phyloP scores from a whole-genome alignment of 2,888 invertebrate species.

The Andrena minutula region DNA sequence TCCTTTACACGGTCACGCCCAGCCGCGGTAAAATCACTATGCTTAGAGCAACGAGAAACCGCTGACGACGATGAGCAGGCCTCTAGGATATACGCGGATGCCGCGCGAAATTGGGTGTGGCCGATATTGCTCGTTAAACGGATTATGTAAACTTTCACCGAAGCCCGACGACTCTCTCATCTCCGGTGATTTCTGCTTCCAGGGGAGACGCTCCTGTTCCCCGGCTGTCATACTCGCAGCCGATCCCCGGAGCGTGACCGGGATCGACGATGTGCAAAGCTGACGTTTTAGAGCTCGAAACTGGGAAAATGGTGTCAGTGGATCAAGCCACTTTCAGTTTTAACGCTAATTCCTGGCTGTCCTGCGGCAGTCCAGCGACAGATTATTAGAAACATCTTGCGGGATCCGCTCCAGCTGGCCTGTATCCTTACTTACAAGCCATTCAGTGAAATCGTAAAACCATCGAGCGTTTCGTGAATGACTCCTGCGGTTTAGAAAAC shows the following conservation, averaged over 20 bases:
- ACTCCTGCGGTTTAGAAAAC: slow-evolving; percentile 23
- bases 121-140: slow-evolving; percentile 32
- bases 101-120: slow-evolving; percentile 39
- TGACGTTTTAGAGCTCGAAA: neutral
- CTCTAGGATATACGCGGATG: neutral
- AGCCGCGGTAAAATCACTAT: slow-evolving; percentile 55
- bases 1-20: slow-evolving; percentile 68
- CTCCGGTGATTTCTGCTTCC: neutral
- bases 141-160: slow-evolving; percentile 65
- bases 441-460: neutral
- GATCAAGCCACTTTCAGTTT: slow-evolving; percentile 48
- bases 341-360: slow-evolving; percentile 32
- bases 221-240: neutral
- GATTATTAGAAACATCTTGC: neutral
- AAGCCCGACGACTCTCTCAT: neutral
- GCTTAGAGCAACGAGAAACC: slow-evolving; percentile 14
- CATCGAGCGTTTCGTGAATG: slow-evolving; percentile 23
- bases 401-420: neutral
- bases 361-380: slow-evolving; percentile 17
- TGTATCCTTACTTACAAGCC: neutral
- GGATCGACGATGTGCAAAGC: too few species aligned
- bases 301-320: slow-evolving; percentile 24
- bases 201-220: neutral
- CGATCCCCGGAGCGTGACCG: neutral
- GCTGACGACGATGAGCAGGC: slow-evolving; percentile 12